A percentile compares a stretch with the other conserved stretches of the same genome.
These are phyloP conservation scores for Lates japonicus DNA, from an alignment of 2,797 vertebrate genomes.

Conservation along the genomic window DNA sequence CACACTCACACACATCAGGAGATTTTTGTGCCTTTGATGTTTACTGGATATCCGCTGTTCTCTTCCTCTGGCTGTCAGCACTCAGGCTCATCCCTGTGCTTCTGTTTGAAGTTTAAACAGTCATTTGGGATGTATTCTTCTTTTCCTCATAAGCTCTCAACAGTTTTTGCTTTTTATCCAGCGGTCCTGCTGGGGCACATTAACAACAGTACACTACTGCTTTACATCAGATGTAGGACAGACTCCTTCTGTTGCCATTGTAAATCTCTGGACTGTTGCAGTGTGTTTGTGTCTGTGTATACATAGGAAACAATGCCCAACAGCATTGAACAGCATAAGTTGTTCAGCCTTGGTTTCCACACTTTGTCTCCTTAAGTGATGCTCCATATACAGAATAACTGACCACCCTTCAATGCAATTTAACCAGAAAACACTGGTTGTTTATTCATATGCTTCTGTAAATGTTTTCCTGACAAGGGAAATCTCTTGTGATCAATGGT, in stretches of 20 bases:
- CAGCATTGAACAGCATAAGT: not conserved
- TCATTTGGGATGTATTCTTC: conserved; percentile 36
- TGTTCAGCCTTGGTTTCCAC: not conserved
- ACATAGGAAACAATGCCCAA: not conserved
- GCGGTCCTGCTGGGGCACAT: conserved; percentile 1
- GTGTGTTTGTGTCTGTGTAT: not conserved
- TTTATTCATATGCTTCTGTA: too few relatives aligned
- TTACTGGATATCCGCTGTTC: conserved; percentile 31
- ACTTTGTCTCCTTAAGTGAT: not conserved
- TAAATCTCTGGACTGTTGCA: not conserved
- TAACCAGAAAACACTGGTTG: too few relatives aligned
- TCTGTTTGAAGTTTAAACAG: conserved; percentile 60
- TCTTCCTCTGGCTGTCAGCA: conserved; percentile 34
- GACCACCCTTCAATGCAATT: too few relatives aligned
- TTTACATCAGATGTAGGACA: conserved; percentile 4
- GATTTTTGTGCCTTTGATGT: conserved; percentile 42
- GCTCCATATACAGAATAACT: too few relatives aligned
- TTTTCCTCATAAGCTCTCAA: conserved; percentile 2
- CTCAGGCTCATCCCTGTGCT: conserved; percentile 20
- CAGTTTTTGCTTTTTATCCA: conserved; percentile 28
- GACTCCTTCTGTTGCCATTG: not conserved
- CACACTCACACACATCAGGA: conserved; percentile 9
- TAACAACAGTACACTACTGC: not conserved
- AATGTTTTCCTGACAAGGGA: too few relatives aligned
- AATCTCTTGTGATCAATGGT: too few relatives aligned